Base-by-base conservation (phyloP, 1,140 invertebrate species). In the Lepidurus apus region DNA sequence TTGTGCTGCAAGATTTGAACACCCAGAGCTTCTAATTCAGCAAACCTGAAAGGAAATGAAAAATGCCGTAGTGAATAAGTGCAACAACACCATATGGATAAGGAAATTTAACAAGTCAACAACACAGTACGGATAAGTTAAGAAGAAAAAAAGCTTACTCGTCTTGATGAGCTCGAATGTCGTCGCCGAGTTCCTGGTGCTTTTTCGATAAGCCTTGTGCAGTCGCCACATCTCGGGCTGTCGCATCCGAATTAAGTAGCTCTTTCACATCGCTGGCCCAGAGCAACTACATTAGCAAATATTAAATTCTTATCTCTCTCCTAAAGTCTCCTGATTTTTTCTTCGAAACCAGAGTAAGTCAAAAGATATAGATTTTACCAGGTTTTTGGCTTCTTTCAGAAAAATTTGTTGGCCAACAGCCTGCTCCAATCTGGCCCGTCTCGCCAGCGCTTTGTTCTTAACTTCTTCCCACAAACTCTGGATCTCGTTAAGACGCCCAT, bases 361-460 rank as follows among this genome's bases (percentile, higher is more conserved):
- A 76, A 78, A 74, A 42, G 7, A 17, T 10, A 10, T 76, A 21
- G 74, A 26, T 43, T 84, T 84, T 82, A 89, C 87, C 26, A 95
- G 84, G 78, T 91, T 93, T 84, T 93, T 94, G 3, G 92, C 91
- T 82, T 89, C 92, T 82, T 94, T 95, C 82, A 93, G 93, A 84
- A 99, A 98, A 81, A 98, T 95, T 85, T 98, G 95, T 82, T 95
- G 91, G 0, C 96, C 96, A 10, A 98, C 95, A 13, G 95, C 94
- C 84, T 95, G 94, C 85, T 98, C 95, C 10, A 98, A 88, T 77
- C 93, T 85, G 0, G 90, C 89, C 79, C 93, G 87, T 26, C 95
- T 86, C 75, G 95, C 92, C 11, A 89, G 88, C 1, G 95, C 95
- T 83, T 95, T 95, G 5, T 89, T 90, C 84, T 89, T 87, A 3